Percentiles rank a stretch among this genome's conserved stretches.
Evolutionary conservation across 2,888 invertebrate genomes (phyloP).

Genomic region (Bugula neritina): DNA sequence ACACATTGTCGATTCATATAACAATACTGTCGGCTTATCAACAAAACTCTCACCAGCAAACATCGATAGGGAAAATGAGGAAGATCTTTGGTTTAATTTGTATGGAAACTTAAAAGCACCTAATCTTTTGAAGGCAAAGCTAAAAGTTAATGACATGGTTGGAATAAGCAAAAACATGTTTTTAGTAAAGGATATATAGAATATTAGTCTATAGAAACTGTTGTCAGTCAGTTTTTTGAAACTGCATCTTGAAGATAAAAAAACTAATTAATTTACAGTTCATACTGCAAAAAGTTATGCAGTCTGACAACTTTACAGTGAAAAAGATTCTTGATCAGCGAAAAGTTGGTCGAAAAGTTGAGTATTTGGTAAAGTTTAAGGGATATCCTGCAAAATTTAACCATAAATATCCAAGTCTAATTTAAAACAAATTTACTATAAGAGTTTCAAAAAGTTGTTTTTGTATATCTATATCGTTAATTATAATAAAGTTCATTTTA

Average conservation of each 20-base stretch:
- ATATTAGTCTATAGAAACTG: background rate
- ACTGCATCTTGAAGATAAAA: background rate
- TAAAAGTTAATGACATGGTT: background rate
- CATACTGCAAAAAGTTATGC: background rate
- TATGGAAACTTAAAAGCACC: background rate
- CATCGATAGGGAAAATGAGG: background rate
- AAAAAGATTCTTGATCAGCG: background rate
- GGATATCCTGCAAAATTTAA: background rate
- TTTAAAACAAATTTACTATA: background rate
- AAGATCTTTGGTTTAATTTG: background rate
- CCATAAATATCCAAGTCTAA: background rate
- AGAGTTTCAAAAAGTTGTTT: background rate
- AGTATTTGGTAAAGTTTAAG: background rate
- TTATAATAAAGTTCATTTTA: background rate
- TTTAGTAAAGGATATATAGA: background rate
- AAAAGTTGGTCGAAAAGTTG: background rate
- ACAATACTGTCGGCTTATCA: background rate
- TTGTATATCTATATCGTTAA: too few species aligned
- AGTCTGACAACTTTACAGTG: background rate
- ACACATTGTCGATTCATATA: background rate
- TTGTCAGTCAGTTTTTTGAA: background rate
- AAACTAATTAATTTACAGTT: background rate
- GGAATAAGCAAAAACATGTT: background rate
- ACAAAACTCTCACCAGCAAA: background rate
- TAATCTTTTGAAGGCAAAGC: background rate